Conservation (phyloP, 1,140 invertebrate species). For the Pachypsylla venusta region DNA sequence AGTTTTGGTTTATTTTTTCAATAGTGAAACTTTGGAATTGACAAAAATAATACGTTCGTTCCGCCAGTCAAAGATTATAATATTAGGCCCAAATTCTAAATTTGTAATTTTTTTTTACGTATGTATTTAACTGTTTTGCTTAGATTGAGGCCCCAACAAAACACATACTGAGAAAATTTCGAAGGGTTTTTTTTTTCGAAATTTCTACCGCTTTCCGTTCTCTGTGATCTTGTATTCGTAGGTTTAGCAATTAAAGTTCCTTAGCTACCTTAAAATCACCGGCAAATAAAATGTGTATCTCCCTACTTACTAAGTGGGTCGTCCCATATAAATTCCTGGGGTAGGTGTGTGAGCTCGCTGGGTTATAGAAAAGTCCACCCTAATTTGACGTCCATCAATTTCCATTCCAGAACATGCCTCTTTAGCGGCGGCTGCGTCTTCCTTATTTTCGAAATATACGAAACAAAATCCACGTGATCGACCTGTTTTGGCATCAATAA, state of each 20-base stretch:
- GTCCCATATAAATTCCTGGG: constrained; percentile 95
- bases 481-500: constrained; percentile 85
- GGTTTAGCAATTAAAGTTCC: constrained; percentile 4
- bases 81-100: too few species aligned
- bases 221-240: constrained; percentile 9
- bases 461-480: constrained; percentile 93
- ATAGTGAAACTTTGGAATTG: neutral
- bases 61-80: too few species aligned
- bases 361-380: constrained; percentile 96
- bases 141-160: too few species aligned
- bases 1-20: neutral
- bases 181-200: constrained; percentile 10
- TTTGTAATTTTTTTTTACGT: too few species aligned
- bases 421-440: constrained; percentile 87
- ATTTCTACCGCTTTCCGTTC: constrained; percentile 10
- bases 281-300: neutral
- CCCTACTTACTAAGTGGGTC: constrained; percentile 52
- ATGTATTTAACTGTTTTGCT: too few species aligned
- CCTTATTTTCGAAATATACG: constrained; percentile 79
- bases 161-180: neutral
- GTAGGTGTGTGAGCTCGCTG: constrained; percentile 92
- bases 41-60: neutral
- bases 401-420: constrained; percentile 86
- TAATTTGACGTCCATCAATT: constrained; percentile 80
- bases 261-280: constrained; percentile 1